Base-by-base conservation (phyloP, 2,888 invertebrate species). In the Nemapogon koenigi region DNA sequence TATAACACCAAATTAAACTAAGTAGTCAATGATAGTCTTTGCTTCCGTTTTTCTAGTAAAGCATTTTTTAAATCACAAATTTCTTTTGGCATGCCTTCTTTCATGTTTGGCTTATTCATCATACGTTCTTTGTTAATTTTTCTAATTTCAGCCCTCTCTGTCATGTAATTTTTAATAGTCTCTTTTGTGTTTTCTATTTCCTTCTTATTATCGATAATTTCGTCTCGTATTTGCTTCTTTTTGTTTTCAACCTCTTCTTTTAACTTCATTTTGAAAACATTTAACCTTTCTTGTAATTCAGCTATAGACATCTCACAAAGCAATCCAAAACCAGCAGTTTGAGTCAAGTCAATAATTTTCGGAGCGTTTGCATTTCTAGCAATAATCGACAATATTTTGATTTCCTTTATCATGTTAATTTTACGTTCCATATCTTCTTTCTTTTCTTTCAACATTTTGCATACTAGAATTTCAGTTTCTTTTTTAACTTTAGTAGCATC, bases 281-380 rank as follows among this genome's bases (percentile, higher is more conserved):
- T 54, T 22, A 85, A 50, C 37, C 83, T 63, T 53, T 85, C 83
- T 50, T 82, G 81, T 35, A 86, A 52, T 57, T 86, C 85, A 4
- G 81, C 81, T 33, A 85, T 70, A 1, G 85, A 85, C 85, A 86
- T 86, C 66, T 86, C 85, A 55, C 83, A 82, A 16, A 86, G 49
- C 8, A 85, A 62, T 1, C 85, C 85, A 11, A 84, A 49, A 27
- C 83, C 83, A 17, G 81, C 67, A 11, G 80, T 68, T 58, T 84
- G 82, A 1, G 83, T 84, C 1, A 83, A 69, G 55, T 86, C 84
- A 45, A 84, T 73, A 35, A 83, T 73, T 59, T 75, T 81, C 3
- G 70, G 75, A 14, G 67, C 50, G 50, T 57, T 80, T 0, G 78
- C 66, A 57, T 82, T 81, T 43, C 70, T 76, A 2, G 82, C 80